Evolutionary conservation across 2,797 vertebrate species (phyloP), one percentile per base, ranked within the genome.

Genomic region (Spheniscus humboldti): DNA sequence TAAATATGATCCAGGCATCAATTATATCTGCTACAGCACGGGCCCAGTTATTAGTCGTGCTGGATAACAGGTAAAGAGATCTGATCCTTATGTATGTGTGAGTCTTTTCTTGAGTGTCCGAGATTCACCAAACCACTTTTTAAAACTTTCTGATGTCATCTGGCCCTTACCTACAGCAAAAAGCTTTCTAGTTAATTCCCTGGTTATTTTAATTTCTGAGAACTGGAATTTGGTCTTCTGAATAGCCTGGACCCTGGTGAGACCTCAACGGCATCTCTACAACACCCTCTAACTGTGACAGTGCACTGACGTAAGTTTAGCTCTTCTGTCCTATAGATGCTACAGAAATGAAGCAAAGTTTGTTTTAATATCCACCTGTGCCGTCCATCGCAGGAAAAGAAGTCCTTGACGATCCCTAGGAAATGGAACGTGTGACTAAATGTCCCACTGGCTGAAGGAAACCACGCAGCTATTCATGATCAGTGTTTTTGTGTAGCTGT

Each of bases 1-100:
- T 88, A 92, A 94, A 92, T 76, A 76, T 27, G 45, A 88, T 86
- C 76, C 94, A 86, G 86, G 64, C 86, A 90, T 88, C 90, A 95
- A 92, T 90, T 94, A 82, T 82, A 90, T 52, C 87, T 96, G 94
- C 71, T 82, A 78, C 63, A 56, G 83, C 75, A 63, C 22, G 33
- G 57, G 66, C 53, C 67, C 33, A 33, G 76, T 87, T 90, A 96
- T 90, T 90, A 94, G 89, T 88, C 89, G 92, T 64, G 67, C 79
- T 33, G 45, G 76, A 82, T 88, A 93, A 90, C 4, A 90, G 55
- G 69, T 59, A 74, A 39, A 74, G 73, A 86, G 43, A 82, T 63
- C 62, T 67, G 67, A 86, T 63, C 45, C 31, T 72, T 23, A 53
- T 0, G 2, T 20, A 64, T 0, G 0, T 24, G 10, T 24, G 5